Base-by-base conservation (phyloP, 2,888 invertebrate genomes). In the Latheticus oryzae region DNA sequence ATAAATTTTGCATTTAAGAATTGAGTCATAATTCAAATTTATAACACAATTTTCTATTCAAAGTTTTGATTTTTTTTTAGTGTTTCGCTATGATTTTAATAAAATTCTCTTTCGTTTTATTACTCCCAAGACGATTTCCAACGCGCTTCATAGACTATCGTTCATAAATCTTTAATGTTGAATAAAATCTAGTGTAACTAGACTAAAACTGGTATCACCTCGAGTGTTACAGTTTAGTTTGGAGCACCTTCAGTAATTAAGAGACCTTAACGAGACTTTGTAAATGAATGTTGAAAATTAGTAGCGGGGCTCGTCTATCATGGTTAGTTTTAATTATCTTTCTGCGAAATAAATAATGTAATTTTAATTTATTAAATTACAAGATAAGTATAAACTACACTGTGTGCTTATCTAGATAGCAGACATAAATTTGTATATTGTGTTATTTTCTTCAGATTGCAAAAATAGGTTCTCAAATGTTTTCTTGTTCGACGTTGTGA, bases 11-110 rank as follows among this genome's bases (percentile, higher is more conserved):
- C n/a, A n/a, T n/a, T 21, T 21, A 21, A 21, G 23, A 5, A 21
- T 21, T 21, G 23, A n/a, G n/a, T n/a, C n/a, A n/a, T n/a, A n/a
- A n/a, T n/a, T n/a, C n/a, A n/a, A n/a, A n/a, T n/a, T n/a, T n/a
- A n/a, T n/a, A n/a, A n/a, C n/a, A n/a, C n/a, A n/a, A n/a, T n/a
- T n/a, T 19, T 28, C 8, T 28, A 28, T 28, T 28, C 12, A 28
- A 8, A 12, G 11, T 45, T 30, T 7, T 30, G 19, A 30, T 28
- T 32, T 33, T 47, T 17, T 28, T 19, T 5, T 13, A 40, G 9
- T 13, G 45, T 26, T 15, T 38, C 19, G 50, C 42, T 52, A 52
- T 52, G 32, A 52, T 52, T 40, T 52, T 40, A 48, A 48, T 48
- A 48, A 48, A 48, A 13, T 42, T 42, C 15, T 26, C 26, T 42